A percentile compares a stretch with the other conserved stretches of the same genome.
phyloP scores from a whole-genome alignment of 2,888 invertebrate species.

The Aleiodes leptofemur region DNA sequence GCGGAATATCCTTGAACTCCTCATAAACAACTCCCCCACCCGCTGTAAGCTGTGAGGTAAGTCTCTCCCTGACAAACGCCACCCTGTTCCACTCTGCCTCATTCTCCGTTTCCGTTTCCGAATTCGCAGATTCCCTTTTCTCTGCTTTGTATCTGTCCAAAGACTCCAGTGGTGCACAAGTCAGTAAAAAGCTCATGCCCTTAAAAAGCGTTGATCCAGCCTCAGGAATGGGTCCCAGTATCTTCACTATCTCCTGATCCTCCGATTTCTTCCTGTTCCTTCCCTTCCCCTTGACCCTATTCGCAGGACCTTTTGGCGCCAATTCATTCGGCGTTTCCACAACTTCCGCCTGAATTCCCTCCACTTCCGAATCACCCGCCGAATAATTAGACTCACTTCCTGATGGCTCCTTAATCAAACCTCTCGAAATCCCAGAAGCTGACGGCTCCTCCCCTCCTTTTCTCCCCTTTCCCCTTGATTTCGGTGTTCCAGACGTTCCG shows the following conservation, averaged over 20 bases:
- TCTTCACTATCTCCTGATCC: constrained; percentile 76
- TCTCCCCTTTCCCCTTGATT: constrained; percentile 45
- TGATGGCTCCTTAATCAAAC: constrained; percentile 45
- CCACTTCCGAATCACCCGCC: constrained; percentile 55
- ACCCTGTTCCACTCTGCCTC: constrained; percentile 77
- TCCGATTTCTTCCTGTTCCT: constrained; percentile 77
- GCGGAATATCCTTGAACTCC: constrained; percentile 77
- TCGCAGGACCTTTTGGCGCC: constrained; percentile 60
- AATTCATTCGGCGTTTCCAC: constrained; percentile 61
- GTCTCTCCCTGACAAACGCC: constrained; percentile 78
- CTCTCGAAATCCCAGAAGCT: constrained; percentile 59
- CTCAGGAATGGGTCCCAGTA: constrained; percentile 78
- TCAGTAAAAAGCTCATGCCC: constrained; percentile 79
- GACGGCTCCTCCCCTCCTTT: constrained; percentile 56
- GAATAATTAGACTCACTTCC: constrained; percentile 62
- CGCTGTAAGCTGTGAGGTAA: constrained; percentile 79
- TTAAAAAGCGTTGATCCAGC: constrained; percentile 76
- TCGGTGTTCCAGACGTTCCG: constrained; percentile 50
- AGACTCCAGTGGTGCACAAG: constrained; percentile 76
- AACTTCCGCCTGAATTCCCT: constrained; percentile 66
- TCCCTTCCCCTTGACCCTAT: constrained; percentile 77
- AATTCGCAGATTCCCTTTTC: constrained; percentile 70
- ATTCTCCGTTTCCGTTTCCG: constrained; percentile 77
- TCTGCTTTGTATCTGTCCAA: constrained; percentile 61
- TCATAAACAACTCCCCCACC: constrained; percentile 82